Conservation (phyloP, 2,888 invertebrate species). For the Cantharis rustica region DNA sequence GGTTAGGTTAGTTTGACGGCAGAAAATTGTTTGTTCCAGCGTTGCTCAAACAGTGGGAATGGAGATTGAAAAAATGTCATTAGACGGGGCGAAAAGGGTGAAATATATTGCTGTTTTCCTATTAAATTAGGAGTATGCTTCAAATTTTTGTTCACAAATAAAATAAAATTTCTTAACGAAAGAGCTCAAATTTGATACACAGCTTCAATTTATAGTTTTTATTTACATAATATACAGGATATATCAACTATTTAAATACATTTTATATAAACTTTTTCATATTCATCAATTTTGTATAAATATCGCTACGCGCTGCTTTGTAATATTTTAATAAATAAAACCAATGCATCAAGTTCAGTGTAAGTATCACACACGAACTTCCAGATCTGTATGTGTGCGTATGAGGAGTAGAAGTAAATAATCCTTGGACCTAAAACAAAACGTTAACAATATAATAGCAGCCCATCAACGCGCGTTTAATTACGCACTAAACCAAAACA, state of each 20-base stretch:
- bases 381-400: slow-evolving; percentile 33
- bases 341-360: slow-evolving; percentile 33
- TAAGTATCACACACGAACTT: slow-evolving; percentile 33
- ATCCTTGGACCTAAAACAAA: slow-evolving; percentile 33
- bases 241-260: no score
- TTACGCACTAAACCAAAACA: slow-evolving; percentile 33
- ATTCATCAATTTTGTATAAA: slow-evolving; percentile 27
- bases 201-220: no score
- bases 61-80: neutral
- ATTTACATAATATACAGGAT: no score
- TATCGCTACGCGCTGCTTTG: slow-evolving; percentile 35
- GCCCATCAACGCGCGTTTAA: neutral
- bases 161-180: no score
- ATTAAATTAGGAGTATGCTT: no score
- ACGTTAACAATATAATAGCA: neutral
- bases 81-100: no score
- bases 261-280: neutral
- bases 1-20: neutral
- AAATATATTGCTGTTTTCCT: no score
- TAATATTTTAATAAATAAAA: slow-evolving; percentile 34
- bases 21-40: neutral
- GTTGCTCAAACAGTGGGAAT: neutral
- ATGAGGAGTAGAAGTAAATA: slow-evolving; percentile 31
- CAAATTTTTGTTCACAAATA: no score
- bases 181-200: no score